Evolutionary conservation across 2,888 invertebrate genomes (phyloP), one percentile per base, ranked within the genome.

Genomic region (Strigamia maritima): DNA sequence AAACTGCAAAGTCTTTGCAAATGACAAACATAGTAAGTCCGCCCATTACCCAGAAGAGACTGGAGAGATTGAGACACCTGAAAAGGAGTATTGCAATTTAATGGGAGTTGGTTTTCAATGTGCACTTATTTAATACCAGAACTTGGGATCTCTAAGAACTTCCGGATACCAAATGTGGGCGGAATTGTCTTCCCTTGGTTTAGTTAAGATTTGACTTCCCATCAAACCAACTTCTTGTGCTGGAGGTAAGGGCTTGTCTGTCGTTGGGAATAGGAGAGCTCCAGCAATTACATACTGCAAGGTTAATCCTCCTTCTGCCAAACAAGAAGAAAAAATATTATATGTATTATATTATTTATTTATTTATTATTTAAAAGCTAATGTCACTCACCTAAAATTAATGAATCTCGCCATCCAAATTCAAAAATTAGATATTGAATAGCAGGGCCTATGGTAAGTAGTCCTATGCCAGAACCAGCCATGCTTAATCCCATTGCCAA

Each of bases 371-470:
- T n/a, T n/a, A n/a, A n/a, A n/a, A n/a, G 31, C 7, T 31, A 7
- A 31, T 31, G 31, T 12, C n/a, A n/a, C n/a, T 78, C 65, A 78
- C 78, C 81, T 35, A 83, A 81, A 40, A 83, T 78, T 40, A 81
- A 80, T 0, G 82, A 81, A 16, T 83, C 81, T 14, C 83, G 78
- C 83, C 82, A 83, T 38, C 83, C 83, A 76, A 82, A 83, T 38
- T 80, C 81, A 54, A 44, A 49, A 14, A 83, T 80, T 22, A 81
- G 70, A 35, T 54, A 40, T 74, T 81, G 79, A 22, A 83, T 79
- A 38, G 81, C 65, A 16, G 82, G 82, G 19, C 81, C 82, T 78
- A 82, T 76, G 26, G 81, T 60, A 65, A 83, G 81, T 40, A 83
- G 75, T 10, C 83, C 83, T 8, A 83, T 14, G 4, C 83, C 83